Evolutionary conservation across 1,140 invertebrate species (phyloP), one percentile per base, ranked within the genome.

Genomic region (Polypedilum vanderplanki): DNA sequence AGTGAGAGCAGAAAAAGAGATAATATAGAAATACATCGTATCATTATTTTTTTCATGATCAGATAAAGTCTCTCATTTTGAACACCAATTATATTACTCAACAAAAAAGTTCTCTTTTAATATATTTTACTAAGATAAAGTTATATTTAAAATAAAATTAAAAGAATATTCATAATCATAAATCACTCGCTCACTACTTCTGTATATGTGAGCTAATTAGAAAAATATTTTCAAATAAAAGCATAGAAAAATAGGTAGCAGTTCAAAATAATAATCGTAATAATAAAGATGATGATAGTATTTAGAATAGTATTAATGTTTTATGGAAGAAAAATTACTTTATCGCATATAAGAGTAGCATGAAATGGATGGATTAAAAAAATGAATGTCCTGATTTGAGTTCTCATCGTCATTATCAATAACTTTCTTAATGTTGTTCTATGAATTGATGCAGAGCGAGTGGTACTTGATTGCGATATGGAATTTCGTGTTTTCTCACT

Each of bases 401-500:
- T 22, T 33, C 5, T 33, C 7, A 70, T 22, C 10, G 22, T 70
- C 10, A 5, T 1, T 10, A 70, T 70, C 18, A 2, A 18, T 17
- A 5, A 18, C 1, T 18, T 20, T 41, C 57, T 77, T 81, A 83
- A 76, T 83, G 81, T 74, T 79, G 77, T 76, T 82, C 81, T 70
- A 83, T 82, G 77, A 83, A 82, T 65, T 79, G 77, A 41, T 80
- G 78, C 7, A 83, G 77, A n/a, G 80, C 77, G 74, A 74, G 73
- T 20, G 81, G 81, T 73, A 83, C 81, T 7, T 73, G 20, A 2
- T 77, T 76, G 74, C 75, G 65, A 76, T 82, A 83, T 22, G 78
- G 73, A n/a, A 83, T 80, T 73, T 77, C 74, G 76, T 83, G 79
- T 74, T 79, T 76, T 74, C 81, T 79, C 24, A 96, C 89, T 4